Evolutionary conservation across 1,140 invertebrate species (phyloP).

Genomic region (Maconellicoccus hirsutus): DNA sequence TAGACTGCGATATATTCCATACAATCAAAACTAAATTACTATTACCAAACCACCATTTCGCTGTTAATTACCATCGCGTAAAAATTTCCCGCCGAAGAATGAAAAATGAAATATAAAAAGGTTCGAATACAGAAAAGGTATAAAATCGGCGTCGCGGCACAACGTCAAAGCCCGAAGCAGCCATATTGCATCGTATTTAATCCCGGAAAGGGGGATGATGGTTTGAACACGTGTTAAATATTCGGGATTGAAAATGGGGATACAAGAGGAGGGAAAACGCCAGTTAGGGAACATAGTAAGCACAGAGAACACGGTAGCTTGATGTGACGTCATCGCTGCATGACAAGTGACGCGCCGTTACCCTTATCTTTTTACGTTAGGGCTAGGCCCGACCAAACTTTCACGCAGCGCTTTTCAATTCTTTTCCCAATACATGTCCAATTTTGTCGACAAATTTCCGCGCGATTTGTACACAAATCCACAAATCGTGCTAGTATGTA

Average conservation of each 20-base stretch:
- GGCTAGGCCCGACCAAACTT: constrained; percentile 18
- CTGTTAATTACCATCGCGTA: too few relatives aligned
- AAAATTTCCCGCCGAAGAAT: too few relatives aligned
- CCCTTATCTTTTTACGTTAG: constrained; percentile 22
- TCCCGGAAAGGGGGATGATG: constrained; percentile 18
- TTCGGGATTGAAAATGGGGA: constrained; percentile 11
- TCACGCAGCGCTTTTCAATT: neutral
- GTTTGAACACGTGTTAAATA: constrained; percentile 21
- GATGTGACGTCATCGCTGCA: constrained; percentile 19
- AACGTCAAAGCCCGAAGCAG: neutral
- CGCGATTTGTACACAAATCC: neutral
- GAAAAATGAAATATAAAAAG: too few relatives aligned
- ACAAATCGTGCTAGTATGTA: neutral
- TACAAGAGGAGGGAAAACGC: neutral
- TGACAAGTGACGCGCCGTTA: constrained; percentile 21
- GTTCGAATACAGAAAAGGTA: neutral
- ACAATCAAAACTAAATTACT: too few relatives aligned
- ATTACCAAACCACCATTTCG: too few relatives aligned
- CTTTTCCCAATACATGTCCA: neutral
- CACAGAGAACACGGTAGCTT: constrained; percentile 21
- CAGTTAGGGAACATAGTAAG: constrained; percentile 5
- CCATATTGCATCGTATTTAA: constrained; percentile 22
- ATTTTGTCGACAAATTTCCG: neutral
- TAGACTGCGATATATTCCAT: too few relatives aligned
- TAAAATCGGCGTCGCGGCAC: neutral